phyloP scores from a whole-genome alignment of 1,140 invertebrate genomes.

The Eufriesea mexicana region DNA sequence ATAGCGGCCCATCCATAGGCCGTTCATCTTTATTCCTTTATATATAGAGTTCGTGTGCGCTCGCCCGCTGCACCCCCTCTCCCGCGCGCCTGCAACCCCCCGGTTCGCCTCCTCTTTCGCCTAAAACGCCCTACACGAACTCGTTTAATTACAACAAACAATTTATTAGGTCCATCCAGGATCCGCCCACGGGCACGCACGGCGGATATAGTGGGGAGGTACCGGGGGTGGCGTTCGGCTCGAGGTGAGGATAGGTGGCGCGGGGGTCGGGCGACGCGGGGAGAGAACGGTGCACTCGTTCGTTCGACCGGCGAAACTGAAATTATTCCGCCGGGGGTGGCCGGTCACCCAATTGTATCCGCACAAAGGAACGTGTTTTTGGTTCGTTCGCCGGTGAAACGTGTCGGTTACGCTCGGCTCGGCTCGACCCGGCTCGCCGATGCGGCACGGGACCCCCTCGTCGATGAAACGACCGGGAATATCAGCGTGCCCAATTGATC shows the following conservation, averaged over 20 bases:
- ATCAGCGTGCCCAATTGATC: conserved; percentile 42
- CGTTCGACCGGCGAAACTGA: conserved; percentile 54
- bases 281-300: conserved; percentile 47
- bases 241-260: conserved; percentile 27
- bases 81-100: background rate
- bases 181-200: conserved; percentile 77
- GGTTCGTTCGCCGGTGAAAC: conserved; percentile 50
- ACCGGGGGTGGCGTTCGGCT: conserved; percentile 9
- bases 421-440: conserved; percentile 16
- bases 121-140: conserved; percentile 76
- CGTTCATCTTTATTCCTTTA: conserved; percentile 82
- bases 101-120: conserved; percentile 42
- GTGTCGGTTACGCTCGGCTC: conserved; percentile 43
- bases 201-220: conserved; percentile 35
- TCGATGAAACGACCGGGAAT: conserved; percentile 25
- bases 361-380: conserved; percentile 54
- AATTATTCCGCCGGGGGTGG: conserved; percentile 62
- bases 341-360: conserved; percentile 43
- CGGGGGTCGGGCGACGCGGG: conserved; percentile 47
- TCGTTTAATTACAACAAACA: conserved; percentile 83
- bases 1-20: conserved; percentile 81
- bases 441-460: background rate
- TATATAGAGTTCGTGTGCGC: conserved; percentile 66
- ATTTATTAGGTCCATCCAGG: conserved; percentile 82
- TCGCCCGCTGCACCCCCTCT: background rate